phyloP scores from a whole-genome alignment of 30 jellyfish, hydroid and myxozoan genomes.

The Aurelia aurita complex sp. Pacific region DNA sequence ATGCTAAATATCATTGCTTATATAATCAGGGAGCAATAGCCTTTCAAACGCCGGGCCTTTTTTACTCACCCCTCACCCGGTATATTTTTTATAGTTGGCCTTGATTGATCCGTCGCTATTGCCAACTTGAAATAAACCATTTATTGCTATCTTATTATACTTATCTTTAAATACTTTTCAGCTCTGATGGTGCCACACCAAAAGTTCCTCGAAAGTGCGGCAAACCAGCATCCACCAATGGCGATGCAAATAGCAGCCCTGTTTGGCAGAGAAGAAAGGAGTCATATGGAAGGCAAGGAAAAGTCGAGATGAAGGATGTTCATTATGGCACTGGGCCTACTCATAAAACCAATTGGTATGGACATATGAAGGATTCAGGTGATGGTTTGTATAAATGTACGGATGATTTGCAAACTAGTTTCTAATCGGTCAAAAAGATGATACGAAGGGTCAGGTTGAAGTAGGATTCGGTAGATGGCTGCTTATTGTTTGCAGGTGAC shows the following conservation, averaged over 20 bases:
- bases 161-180: not conserved
- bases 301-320: slow-evolving; percentile 58
- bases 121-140: too few species aligned
- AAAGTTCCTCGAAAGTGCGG: slow-evolving; percentile 45
- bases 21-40: too few species aligned
- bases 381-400: slow-evolving; percentile 57
- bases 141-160: too few species aligned
- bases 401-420: slow-evolving; percentile 52
- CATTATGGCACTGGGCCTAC: slow-evolving; percentile 51
- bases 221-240: slow-evolving; percentile 18
- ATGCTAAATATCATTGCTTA: too few species aligned
- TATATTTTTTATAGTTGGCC: too few species aligned
- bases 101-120: too few species aligned
- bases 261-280: slow-evolving; percentile 68
- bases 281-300: slow-evolving; percentile 50
- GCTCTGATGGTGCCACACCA: slow-evolving; percentile 63
- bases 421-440: not conserved
- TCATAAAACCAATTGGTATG: slow-evolving; percentile 50
- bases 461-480: too few species aligned
- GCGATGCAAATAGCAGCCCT: slow-evolving; percentile 31
- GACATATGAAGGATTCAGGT: slow-evolving; percentile 60
- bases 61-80: too few species aligned
- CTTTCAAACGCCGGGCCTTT: too few species aligned
- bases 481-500: too few species aligned
- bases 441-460: too few species aligned